Evolutionary conservation across 2,888 invertebrate genomes (phyloP), one percentile per base, ranked within the genome.

Genomic region (Hofmannophila pseudospretella): DNA sequence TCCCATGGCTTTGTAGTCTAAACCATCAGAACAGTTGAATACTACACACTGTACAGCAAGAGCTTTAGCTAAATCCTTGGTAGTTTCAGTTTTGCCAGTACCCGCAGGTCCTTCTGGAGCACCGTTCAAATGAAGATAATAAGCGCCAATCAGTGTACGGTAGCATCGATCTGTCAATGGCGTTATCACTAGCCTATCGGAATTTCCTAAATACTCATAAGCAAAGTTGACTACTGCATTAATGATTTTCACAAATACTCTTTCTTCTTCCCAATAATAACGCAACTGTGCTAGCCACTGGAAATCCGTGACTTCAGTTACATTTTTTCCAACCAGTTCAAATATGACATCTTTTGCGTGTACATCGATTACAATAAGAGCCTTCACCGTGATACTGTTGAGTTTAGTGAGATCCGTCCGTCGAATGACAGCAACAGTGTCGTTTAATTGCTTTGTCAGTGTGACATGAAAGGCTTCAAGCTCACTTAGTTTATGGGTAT

Each of bases 61-160:
- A 0, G 96, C 96, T 77, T 96, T 96, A 3, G 96, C 96, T 47
- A 97, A 85, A 82, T 97, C 97, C 82, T 97, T 97, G 0, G 94
- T 94, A 10, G 96, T 95, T 84, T 96, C 96, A 0, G 96, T 96
- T 82, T 96, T 96, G 0, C 96, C 96, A 0, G 96, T 96, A 0
- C 96, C 95, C 0, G 94, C 94, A 0, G 96, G 96, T 0, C 94
- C 94, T 78, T 94, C 94, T 0, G 93, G 93, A 3, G 94, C 93
- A n/a, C 95, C 95, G 59, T 95, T 94, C 49, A 96, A 77, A 72
- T 96, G 94, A 31, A 96, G 84, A 59, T 93, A 93, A 69, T 93
- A 95, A 1, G 96, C 95, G 0, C 94, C 94, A 45, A 96, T 91
- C 36, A 96, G 78, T 0, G 95, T 96, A 12, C 95, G 89, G 68